Evolutionary conservation across 2,113 vertebrate species (phyloP).

Genomic region (Phylloscopus trochiloides): DNA sequence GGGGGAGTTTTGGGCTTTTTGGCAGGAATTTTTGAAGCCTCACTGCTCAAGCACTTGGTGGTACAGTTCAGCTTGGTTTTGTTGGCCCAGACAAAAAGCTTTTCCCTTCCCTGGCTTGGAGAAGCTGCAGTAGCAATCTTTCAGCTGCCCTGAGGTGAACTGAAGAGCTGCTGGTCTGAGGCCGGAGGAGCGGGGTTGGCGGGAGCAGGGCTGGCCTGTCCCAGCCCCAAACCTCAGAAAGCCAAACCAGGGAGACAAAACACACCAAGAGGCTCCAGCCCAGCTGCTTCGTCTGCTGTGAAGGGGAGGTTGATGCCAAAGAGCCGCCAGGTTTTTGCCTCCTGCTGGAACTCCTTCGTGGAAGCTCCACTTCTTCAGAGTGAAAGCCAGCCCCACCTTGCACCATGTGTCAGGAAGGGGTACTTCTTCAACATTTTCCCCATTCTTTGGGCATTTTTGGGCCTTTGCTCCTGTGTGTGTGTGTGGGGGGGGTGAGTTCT

Average conservation of each 20-base stretch:
- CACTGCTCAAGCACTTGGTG: not conserved
- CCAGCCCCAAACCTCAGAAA: not conserved
- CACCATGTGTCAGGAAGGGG: rapidly evolving
- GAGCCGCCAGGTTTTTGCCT: not conserved
- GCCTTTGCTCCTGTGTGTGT: not conserved
- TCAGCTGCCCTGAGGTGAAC: not conserved
- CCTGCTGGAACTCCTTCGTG: not conserved
- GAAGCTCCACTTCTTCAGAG: not conserved
- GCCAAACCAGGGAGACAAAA: not conserved
- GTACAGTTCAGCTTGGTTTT: not conserved
- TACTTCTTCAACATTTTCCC: not conserved
- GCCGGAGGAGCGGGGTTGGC: rapidly evolving
- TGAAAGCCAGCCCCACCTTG: not conserved
- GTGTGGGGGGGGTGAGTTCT: not conserved
- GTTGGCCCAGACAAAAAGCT: not conserved
- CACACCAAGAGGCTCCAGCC: not conserved
- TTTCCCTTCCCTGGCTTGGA: not conserved
- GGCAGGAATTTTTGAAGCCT: not conserved
- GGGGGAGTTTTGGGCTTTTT: too few relatives aligned
- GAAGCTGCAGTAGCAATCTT: not conserved
- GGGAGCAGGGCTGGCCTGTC: rapidly evolving
- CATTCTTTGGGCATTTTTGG: not conserved
- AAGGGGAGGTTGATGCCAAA: rapidly evolving
- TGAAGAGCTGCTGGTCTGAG: not conserved
- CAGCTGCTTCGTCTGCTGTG: rapidly evolving